Evolutionary conservation across 2,113 vertebrate species (phyloP).

Genomic region (Phylloscopus whistleri): DNA sequence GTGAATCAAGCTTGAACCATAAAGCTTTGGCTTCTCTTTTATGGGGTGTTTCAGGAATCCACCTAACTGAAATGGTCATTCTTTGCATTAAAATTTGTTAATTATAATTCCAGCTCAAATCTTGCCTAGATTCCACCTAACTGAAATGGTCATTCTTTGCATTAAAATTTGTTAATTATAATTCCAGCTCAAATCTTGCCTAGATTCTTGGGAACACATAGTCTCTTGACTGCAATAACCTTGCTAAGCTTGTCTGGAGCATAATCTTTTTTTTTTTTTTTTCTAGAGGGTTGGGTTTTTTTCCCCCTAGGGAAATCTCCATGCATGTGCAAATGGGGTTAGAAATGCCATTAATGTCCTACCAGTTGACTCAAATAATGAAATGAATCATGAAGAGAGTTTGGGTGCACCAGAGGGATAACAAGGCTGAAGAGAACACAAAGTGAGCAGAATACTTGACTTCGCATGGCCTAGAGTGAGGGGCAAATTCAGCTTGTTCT

Average conservation of each 20-base stretch:
- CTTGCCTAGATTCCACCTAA: neutral
- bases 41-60: neutral
- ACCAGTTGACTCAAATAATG: neutral
- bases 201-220: neutral
- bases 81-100: neutral
- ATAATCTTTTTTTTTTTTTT: neutral
- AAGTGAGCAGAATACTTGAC: neutral
- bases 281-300: neutral
- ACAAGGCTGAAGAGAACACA: neutral
- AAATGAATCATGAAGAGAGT: neutral
- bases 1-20: neutral
- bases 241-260: neutral
- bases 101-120: neutral
- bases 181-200: neutral
- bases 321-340: neutral
- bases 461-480: neutral
- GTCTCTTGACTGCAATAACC: neutral
- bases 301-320: fast-evolving
- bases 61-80: neutral
- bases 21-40: neutral
- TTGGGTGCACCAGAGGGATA: neutral
- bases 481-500: neutral
- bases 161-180: neutral
- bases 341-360: neutral
- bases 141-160: neutral